phyloP scores from a whole-genome alignment of 35 echinoderm and acorn worm species.

The Hemicentrotus pulcherrimus region DNA sequence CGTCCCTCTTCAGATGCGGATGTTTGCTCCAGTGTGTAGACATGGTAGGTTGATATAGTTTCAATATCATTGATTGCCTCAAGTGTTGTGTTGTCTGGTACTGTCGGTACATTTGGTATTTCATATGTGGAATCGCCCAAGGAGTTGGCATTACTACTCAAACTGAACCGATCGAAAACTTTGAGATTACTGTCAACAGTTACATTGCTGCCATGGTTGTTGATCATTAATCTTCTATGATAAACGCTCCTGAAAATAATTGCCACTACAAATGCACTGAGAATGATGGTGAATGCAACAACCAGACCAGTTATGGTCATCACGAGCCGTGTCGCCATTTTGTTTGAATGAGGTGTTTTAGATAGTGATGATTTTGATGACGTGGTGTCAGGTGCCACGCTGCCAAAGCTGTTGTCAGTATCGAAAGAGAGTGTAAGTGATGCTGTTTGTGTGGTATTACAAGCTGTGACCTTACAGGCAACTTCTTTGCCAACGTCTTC shows the following conservation, averaged over 20 bases:
- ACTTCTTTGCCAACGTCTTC: not conserved
- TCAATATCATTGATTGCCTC: not conserved
- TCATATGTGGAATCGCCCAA: not conserved
- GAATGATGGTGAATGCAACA: not conserved
- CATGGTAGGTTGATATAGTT: not conserved
- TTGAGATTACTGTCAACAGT: not conserved
- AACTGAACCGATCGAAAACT: not conserved
- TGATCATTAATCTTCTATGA: not conserved
- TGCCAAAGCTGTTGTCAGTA: not conserved
- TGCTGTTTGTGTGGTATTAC: not conserved
- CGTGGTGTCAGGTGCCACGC: not conserved
- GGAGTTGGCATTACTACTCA: not conserved
- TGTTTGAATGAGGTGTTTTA: not conserved
- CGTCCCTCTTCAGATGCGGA: not conserved
- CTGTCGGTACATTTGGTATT: not conserved
- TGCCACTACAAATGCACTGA: not conserved
- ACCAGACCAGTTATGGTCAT: not conserved
- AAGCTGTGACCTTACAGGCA: not conserved
- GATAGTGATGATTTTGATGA: not conserved
- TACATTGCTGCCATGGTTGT: not conserved
- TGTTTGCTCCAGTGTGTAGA: not conserved
- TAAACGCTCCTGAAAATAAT: not conserved
- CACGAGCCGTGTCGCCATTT: not conserved
- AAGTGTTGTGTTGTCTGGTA: not conserved
- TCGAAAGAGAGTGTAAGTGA: not conserved